These are phyloP conservation scores for Nymphalis io DNA, from an alignment of 1,140 invertebrate genomes.

Conservation along the genomic window DNA sequence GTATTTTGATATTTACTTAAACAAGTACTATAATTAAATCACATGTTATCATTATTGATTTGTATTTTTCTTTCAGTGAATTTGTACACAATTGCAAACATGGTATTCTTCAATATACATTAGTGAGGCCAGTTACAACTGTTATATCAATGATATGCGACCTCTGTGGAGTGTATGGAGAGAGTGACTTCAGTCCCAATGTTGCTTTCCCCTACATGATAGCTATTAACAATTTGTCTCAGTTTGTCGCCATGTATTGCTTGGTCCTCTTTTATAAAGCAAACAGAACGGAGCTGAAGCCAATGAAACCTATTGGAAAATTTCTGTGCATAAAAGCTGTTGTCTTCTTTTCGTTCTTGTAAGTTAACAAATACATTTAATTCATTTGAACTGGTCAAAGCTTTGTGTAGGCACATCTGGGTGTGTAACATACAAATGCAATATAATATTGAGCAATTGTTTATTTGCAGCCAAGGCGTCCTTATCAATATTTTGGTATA, in stretches of 20 bases:
- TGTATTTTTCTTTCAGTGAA: slow-evolving; percentile 81
- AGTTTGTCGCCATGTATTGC: slow-evolving; percentile 98
- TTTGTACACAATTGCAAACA: slow-evolving; percentile 97
- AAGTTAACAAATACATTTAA: slow-evolving; percentile 58
- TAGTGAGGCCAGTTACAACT: slow-evolving; percentile 93
- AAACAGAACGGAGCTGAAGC: slow-evolving; percentile 91
- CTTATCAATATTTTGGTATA: slow-evolving; percentile 93
- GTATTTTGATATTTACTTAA: too few species aligned
- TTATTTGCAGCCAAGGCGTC: slow-evolving; percentile 91
- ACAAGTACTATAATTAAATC: too few species aligned
- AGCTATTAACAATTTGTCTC: slow-evolving; percentile 95
- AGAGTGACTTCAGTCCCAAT: slow-evolving; percentile 92
- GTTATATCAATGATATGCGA: slow-evolving; percentile 95
- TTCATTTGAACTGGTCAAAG: too few species aligned
- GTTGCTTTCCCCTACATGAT: slow-evolving; percentile 95
- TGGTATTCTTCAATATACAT: slow-evolving; percentile 96
- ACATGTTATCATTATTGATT: too few species aligned
- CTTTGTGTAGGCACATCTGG: too few species aligned
- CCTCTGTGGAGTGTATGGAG: slow-evolving; percentile 91
- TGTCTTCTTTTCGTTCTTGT: slow-evolving; percentile 99
- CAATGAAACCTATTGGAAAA: slow-evolving; percentile 96
- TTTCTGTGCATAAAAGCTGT: slow-evolving; percentile 99
- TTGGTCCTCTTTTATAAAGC: slow-evolving; percentile 96
- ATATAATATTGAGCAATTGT: not conserved
- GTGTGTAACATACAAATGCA: not conserved